Percentiles rank a stretch among this genome's conserved stretches.
These are phyloP conservation scores for Pangasianodon hypophthalmus DNA, from an alignment of 2,113 vertebrate species.

Conservation along the genomic window DNA sequence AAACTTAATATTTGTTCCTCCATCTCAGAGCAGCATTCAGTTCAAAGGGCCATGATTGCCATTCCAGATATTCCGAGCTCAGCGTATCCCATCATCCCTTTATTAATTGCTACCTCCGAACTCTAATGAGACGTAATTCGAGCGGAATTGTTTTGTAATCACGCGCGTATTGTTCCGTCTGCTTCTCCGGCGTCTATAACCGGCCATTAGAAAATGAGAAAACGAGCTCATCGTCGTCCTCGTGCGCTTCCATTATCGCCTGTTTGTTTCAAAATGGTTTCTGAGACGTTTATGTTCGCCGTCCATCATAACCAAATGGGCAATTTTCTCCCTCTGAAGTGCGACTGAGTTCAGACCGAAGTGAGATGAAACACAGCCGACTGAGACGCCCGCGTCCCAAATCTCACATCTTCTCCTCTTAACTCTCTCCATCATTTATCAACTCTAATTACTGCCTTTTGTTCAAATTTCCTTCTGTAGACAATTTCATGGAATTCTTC, in stretches of 20 bases:
- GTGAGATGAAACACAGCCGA: slow-evolving; percentile 15
- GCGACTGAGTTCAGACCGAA: neutral
- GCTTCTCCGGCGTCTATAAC: neutral
- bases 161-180: slow-evolving; percentile 9
- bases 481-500: neutral
- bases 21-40: neutral
- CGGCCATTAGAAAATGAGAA: slow-evolving; percentile 3
- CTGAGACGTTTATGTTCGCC: neutral
- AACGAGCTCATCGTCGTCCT: neutral
- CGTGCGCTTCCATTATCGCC: neutral
- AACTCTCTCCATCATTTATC: slow-evolving; percentile 3
- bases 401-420: slow-evolving; percentile 9
- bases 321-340: slow-evolving; percentile 22
- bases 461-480: neutral
- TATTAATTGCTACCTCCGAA: slow-evolving; percentile 26
- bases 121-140: slow-evolving; percentile 6
- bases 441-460: slow-evolving; percentile 23
- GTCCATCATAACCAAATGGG: slow-evolving; percentile 14
- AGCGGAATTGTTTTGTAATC: slow-evolving; percentile 28
- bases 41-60: slow-evolving; percentile 8
- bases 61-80: neutral
- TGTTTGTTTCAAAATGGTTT: slow-evolving; percentile 23
- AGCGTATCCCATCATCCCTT: slow-evolving; percentile 3
- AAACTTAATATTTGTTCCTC: neutral
- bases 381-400: neutral